Evolutionary conservation across 2,113 vertebrate species (phyloP), one percentile per base, ranked within the genome.

Genomic region (Alaudala cheleensis): DNA sequence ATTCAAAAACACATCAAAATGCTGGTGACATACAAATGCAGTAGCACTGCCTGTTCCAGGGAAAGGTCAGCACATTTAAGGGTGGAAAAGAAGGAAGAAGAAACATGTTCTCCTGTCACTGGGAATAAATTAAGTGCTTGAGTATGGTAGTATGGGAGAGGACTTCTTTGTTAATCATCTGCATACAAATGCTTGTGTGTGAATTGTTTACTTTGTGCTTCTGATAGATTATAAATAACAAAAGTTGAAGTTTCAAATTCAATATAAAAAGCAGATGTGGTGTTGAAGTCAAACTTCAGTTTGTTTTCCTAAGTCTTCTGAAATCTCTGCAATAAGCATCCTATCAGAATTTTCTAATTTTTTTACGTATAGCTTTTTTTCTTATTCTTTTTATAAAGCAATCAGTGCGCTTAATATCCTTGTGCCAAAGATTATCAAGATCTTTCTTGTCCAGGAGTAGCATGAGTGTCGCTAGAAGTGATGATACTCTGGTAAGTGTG

Each of bases 381-480:
- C 42, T 96, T 86, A 6, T 60, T 86, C n/a, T 90, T 94, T 96
- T 87, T 82, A 33, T 82, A 92, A 96, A 99, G 99, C 99, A 99
- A 99, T 99, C 99, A 6, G 99, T 99, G 76, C 98, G 99, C 66
- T 98, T 99, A 95, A 99, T 99, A 98, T 99, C 99, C 86, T 97
- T 99, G 97, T 99, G 99, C 98, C 99, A 99, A 98, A 99, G 99
- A 97, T 98, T 99, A 95, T 99, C 99, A 69, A 98, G 99, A 96
- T 99, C 99, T 25, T 99, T 99, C 98, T 97, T 99, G 97, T 99
- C 99, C 97, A 98, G 99, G 83, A 99, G 99, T 98, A 99, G 99
- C 97, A 99, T 99, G 81, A 99, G 99, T 40, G 99, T 99, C 4
- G 98, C 99, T 33, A 99, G 99, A 85, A 99, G 99, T 37, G 99